phyloP scores from a whole-genome alignment of 2,888 invertebrate species.

The Cactoblastis cactorum region DNA sequence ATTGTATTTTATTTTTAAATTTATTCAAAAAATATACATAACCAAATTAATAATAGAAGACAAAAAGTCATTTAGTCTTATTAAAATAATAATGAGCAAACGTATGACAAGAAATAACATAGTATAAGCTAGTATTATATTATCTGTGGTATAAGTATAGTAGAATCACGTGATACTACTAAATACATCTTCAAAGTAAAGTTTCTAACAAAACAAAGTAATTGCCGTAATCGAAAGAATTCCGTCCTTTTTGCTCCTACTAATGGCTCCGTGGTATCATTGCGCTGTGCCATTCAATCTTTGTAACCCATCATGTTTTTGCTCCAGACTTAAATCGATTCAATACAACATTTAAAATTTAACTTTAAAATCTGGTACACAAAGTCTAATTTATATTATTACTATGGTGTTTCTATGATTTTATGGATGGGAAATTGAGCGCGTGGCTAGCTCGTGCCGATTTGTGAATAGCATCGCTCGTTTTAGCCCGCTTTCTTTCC shows the following conservation, averaged over 20 bases:
- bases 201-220: constrained; percentile 35
- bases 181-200: background rate
- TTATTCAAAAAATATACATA: too few species aligned
- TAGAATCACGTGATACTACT: background rate
- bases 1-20: too few species aligned
- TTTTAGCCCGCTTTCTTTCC: constrained; percentile 74
- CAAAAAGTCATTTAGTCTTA: too few species aligned
- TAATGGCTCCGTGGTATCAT: constrained; percentile 63
- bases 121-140: too few species aligned
- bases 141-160: too few species aligned
- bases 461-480: constrained; percentile 76
- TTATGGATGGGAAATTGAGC: constrained; percentile 35
- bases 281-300: constrained; percentile 68
- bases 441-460: constrained; percentile 77
- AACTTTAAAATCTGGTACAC: constrained; percentile 15
- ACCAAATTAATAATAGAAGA: too few species aligned
- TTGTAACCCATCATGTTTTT: constrained; percentile 45
- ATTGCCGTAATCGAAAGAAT: constrained; percentile 52
- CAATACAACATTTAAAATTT: constrained; percentile 17
- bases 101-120: too few species aligned
- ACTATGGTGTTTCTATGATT: constrained; percentile 26
- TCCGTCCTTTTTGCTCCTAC: constrained; percentile 57
- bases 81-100: too few species aligned
- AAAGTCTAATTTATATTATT: constrained; percentile 29
- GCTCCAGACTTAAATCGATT: constrained; percentile 22